Base-by-base conservation (phyloP, 1,140 invertebrate species). In the Cydia fagiglandana region DNA sequence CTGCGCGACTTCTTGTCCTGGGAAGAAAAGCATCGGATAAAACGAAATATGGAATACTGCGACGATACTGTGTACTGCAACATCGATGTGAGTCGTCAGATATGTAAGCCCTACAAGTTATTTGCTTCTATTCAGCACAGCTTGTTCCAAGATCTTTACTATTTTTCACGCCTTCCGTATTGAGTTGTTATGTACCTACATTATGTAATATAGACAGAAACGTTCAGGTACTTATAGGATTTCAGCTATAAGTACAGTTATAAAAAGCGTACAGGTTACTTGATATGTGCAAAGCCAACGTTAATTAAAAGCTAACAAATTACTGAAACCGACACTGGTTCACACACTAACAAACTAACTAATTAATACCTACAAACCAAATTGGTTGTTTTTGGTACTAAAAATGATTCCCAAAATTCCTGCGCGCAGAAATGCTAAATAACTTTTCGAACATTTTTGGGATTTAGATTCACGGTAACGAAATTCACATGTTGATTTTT, bases 271-370 rank as follows among this genome's bases (percentile, higher is more conserved):
- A 15, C 13, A 6, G 15, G n/a, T 53, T 53, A n/a, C 15, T 6
- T 17, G 2, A n/a, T 17, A 20, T 61, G 17, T 61, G 20, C 20
- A 5, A 20, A 24, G 6, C 20, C 17, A 24, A 61, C 1, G 17
- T 61, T 61, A 61, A 61, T 61, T 61, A 61, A 61, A 61, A 24
- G 56, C 56, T 61, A 24, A 61, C 56, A 61, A 20, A 61, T 61
- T 61, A 61, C 56, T 61, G 20, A 24, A 61, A 24, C 56, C 2
- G 56, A 20, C 9, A 53, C 15, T 53, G 6, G 50, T 53, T 53
- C 50, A 53, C 50, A 17, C 56, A n/a, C 17, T 24, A 17, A 17
- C n/a, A 9, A 61, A 61, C 53, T 9, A 61, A 24, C 20, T 61
- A 61, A 61, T 61, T 61, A 61, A 61, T 61, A 61, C 56, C 53